phyloP scores from a whole-genome alignment of 2,888 invertebrate genomes.

The Idaea aversata region DNA sequence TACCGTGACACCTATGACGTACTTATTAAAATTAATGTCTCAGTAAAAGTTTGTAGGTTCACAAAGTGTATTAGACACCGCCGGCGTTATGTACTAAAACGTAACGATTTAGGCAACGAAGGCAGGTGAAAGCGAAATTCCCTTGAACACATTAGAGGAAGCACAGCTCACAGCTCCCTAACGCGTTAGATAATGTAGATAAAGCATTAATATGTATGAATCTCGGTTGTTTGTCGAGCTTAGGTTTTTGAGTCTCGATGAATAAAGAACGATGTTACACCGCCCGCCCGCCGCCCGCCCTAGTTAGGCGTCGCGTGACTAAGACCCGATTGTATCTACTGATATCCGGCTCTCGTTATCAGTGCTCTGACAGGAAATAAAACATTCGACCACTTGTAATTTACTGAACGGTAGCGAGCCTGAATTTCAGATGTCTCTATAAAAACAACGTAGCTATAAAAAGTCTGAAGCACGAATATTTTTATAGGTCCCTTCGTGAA shows the following conservation, averaged over 20 bases:
- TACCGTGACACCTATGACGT: constrained; percentile 16
- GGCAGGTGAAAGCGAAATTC: constrained; percentile 59
- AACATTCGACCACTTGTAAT: constrained; percentile 48
- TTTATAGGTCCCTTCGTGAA: too few species aligned
- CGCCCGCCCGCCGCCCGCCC: constrained; percentile 12
- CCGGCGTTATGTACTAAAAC: constrained; percentile 28
- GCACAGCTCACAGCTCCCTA: constrained; percentile 54
- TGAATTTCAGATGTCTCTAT: constrained; percentile 14
- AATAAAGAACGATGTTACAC: constrained; percentile 53
- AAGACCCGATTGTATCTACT: constrained; percentile 50
- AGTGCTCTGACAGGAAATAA: constrained; percentile 61
- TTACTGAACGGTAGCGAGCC: constrained; percentile 28
- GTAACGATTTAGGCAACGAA: constrained; percentile 56
- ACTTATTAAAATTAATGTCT: constrained; percentile 30
- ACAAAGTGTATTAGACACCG: constrained; percentile 29
- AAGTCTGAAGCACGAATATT: constrained; percentile 5
- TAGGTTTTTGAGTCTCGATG: constrained; percentile 67
- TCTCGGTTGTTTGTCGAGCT: constrained; percentile 65
- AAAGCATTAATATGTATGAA: constrained; percentile 77
- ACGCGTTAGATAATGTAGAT: constrained; percentile 66
- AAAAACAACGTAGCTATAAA: constrained; percentile 7
- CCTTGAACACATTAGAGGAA: constrained; percentile 64
- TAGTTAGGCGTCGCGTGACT: constrained; percentile 61
- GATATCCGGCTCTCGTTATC: constrained; percentile 57
- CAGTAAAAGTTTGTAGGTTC: constrained; percentile 22